phyloP scores from a whole-genome alignment of 2,113 vertebrate genomes.

The Sturnus vulgaris region DNA sequence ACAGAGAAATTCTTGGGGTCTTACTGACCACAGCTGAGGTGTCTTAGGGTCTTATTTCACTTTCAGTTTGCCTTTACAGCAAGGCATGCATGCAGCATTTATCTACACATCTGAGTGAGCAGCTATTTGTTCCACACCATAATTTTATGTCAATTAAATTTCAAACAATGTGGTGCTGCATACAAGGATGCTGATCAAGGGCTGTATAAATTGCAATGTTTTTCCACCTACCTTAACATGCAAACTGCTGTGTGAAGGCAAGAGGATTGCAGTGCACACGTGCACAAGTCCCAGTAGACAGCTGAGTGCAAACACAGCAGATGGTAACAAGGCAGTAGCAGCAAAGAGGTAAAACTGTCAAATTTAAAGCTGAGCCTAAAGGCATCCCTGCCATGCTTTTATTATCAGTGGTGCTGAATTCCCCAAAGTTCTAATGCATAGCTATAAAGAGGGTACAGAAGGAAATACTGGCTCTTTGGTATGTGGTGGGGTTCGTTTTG shows the following conservation, averaged over 20 bases:
- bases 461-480: not conserved
- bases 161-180: not conserved
- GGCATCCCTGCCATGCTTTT: not conserved
- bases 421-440: not conserved
- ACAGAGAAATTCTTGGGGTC: not conserved
- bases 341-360: not conserved
- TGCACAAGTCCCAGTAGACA: not conserved
- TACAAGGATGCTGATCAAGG: not conserved
- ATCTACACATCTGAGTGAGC: not conserved
- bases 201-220: not conserved
- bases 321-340: constrained; percentile 18
- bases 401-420: not conserved
- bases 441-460: not conserved
- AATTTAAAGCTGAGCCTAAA: constrained; percentile 16
- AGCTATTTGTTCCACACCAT: not conserved
- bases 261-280: not conserved
- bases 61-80: not conserved
- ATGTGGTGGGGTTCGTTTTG: not conserved
- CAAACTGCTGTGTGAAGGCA: not conserved
- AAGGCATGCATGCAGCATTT: not conserved
- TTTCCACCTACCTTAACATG: not conserved
- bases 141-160: not conserved
- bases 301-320: constrained; percentile 3
- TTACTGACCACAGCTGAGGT: not conserved
- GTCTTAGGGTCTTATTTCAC: not conserved